Evolutionary conservation across 2,113 vertebrate genomes (phyloP).

Genomic region (Ammodytes dubius): DNA sequence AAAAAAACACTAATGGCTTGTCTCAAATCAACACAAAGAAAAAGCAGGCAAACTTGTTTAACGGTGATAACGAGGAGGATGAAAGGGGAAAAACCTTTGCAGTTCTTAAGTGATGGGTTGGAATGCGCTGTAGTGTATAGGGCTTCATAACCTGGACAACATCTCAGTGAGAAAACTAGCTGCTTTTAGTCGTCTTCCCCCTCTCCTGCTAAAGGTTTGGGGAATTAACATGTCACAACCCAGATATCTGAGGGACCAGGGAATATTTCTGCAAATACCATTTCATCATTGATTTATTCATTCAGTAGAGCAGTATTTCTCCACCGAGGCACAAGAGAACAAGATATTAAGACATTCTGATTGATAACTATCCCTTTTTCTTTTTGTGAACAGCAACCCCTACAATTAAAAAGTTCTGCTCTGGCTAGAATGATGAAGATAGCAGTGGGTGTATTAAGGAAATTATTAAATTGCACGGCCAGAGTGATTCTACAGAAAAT

Average conservation of each 20-base stretch:
- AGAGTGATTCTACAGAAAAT: slow-evolving; percentile 33
- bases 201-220: slow-evolving; percentile 42
- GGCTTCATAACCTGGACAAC: slow-evolving; percentile 46
- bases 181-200: slow-evolving; percentile 37
- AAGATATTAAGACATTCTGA: slow-evolving; percentile 50
- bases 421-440: slow-evolving; percentile 60
- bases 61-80: slow-evolving; percentile 75
- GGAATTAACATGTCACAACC: slow-evolving; percentile 43
- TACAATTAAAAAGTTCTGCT: slow-evolving; percentile 32
- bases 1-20: slow-evolving; percentile 74
- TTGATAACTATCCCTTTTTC: slow-evolving; percentile 34
- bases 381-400: not conserved
- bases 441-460: slow-evolving; percentile 59
- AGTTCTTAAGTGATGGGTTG: slow-evolving; percentile 39
- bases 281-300: slow-evolving; percentile 53
- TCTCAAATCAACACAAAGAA: slow-evolving; percentile 76
- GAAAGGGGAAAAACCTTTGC: slow-evolving; percentile 54
- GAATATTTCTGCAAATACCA: slow-evolving; percentile 41
- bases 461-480: slow-evolving; percentile 56
- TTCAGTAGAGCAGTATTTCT: slow-evolving; percentile 40
- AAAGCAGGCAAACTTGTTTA: slow-evolving; percentile 70
- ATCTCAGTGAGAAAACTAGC: slow-evolving; percentile 39
- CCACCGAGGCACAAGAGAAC: slow-evolving; percentile 16
- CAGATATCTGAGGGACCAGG: slow-evolving; percentile 46
- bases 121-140: slow-evolving; percentile 19